Percentiles rank a stretch among this genome's conserved stretches.
phyloP scores from a whole-genome alignment of 2,113 vertebrate species.

The Ammospiza caudacuta region DNA sequence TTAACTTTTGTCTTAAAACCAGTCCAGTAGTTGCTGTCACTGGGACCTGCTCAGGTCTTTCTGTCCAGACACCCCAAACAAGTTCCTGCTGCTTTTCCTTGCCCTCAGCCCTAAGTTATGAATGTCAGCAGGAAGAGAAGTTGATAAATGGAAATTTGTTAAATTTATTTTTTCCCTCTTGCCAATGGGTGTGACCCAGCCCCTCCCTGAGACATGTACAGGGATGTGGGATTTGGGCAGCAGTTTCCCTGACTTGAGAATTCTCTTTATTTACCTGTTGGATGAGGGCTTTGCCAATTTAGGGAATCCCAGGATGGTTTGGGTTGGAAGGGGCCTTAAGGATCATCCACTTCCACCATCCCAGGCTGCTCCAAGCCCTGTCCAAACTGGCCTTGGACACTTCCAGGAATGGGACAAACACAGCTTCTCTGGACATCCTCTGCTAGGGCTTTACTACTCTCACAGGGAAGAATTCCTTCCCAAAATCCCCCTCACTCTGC shows the following conservation, averaged over 20 bases:
- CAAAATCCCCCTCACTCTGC: neutral
- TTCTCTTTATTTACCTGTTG: too few species aligned
- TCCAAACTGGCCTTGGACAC: neutral
- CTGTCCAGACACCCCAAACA: neutral
- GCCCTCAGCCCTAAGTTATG: too few species aligned
- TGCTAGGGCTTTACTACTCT: accelerated
- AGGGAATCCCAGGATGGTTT: neutral
- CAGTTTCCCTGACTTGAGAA: too few species aligned
- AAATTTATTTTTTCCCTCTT: accelerated
- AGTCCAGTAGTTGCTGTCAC: neutral
- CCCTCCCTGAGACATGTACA: accelerated
- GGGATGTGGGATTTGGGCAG: neutral
- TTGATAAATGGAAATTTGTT: accelerated
- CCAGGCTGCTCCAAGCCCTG: accelerated
- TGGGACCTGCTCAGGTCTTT: neutral
- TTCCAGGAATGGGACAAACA: neutral
- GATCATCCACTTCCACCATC: neutral
- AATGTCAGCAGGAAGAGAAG: neutral
- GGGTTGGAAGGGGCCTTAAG: neutral
- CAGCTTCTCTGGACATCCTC: too few species aligned
- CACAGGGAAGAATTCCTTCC: neutral
- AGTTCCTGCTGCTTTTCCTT: neutral
- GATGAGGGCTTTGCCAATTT: accelerated
- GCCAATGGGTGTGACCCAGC: accelerated
- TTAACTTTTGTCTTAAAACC: neutral